Base-by-base conservation (phyloP, 2,888 invertebrate species). In the Caenorhabditis imperialis region DNA sequence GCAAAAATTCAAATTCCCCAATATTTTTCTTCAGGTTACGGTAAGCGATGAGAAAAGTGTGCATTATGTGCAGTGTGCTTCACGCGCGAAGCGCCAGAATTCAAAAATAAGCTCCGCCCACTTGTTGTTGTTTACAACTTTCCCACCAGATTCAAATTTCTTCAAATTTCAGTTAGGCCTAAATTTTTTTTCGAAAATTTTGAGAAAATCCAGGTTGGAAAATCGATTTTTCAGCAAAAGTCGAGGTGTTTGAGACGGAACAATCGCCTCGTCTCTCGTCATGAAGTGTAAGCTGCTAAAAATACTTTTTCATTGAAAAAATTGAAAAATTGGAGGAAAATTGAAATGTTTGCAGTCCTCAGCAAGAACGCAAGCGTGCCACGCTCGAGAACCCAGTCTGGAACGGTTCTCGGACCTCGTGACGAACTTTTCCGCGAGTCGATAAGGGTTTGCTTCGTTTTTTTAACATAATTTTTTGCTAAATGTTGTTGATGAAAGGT, bases 361-460 rank as follows among this genome's bases (percentile, higher is more conserved):
- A 30, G 7, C 7, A 30, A 10, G 10, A 30, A 6, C 30, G 30
- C 30, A 30, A 30, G 10, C 7, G 7, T 23, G 1, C 44, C 12
- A 6, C 62, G 53, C 10, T 30, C 23, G 14, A 40, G 62, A 8
- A 53, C 44, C 14, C 20, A n/a, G 3, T 67, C 67, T n/a, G 50
- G 22, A 10, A 47, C 67, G 30, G 10, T 22, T 10, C 30, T 57
- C 22, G 20, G 18, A 10, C 37, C 60, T 1, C 20, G 47, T 16
- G 47, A 53, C 6, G 53, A 69, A 25, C 45, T 69, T 3, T 53
- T 69, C 38, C 51, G 69, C 6, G 58, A 58, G 20, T 60, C 58
- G 10, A 69, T 69, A 69, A 35, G 69, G 40, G 69, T 60, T 18
- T 44, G 60, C 35, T 45, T 16, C n/a, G n/a, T n/a, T n/a, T n/a